phyloP scores from a whole-genome alignment of 2,888 invertebrate genomes.

The Drosophila falleni region DNA sequence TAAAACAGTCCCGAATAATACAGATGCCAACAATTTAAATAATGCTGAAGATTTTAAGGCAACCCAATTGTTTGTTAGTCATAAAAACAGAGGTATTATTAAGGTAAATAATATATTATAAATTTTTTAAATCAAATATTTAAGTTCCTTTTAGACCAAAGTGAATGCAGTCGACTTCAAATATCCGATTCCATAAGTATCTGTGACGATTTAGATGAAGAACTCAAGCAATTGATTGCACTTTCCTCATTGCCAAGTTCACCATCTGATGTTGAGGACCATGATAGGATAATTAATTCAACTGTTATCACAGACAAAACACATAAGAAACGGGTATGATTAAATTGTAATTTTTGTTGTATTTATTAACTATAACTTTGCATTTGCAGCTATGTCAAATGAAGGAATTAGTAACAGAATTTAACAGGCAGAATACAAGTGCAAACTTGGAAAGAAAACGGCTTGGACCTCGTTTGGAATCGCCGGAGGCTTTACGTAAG shows the following conservation, averaged over 20 bases:
- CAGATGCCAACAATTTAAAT: not conserved
- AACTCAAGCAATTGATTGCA: slow-evolving; percentile 33
- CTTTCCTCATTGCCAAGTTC: slow-evolving; percentile 28
- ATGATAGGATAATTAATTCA: not conserved
- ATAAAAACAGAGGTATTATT: slow-evolving; percentile 26
- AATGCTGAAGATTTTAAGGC: slow-evolving; percentile 35
- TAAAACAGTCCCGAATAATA: not conserved
- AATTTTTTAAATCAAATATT: not conserved
- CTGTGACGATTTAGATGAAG: slow-evolving; percentile 38
- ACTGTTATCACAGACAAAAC: not conserved
- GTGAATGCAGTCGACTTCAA: not conserved
- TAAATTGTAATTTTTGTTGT: not conserved
- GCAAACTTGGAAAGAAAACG: not conserved
- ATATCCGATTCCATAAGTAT: slow-evolving; percentile 32
- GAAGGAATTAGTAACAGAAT: not conserved
- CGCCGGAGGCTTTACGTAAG: slow-evolving; percentile 12
- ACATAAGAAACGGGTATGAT: slow-evolving; percentile 4
- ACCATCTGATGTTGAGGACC: slow-evolving; percentile 1
- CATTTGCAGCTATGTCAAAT: not conserved
- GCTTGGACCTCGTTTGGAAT: not conserved
- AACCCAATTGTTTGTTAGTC: slow-evolving; percentile 35
- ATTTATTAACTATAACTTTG: not conserved
- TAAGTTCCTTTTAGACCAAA: not conserved
- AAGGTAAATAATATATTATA: not conserved
- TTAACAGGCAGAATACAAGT: not conserved